phyloP scores from a whole-genome alignment of 2,113 vertebrate species.

The Lynx canadensis region DNA sequence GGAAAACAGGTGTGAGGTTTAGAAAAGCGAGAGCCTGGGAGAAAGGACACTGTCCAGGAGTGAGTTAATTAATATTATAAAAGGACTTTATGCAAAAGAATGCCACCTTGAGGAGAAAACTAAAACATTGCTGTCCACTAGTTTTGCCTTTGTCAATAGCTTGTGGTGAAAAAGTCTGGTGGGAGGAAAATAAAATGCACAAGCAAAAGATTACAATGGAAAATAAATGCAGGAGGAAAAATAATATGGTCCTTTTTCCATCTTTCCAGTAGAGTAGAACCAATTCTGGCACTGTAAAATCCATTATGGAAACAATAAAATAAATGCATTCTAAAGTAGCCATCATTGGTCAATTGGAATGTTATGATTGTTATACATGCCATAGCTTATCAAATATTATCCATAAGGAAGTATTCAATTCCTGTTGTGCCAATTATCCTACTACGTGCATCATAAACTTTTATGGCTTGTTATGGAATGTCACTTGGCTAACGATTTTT shows the following conservation, averaged over 20 bases:
- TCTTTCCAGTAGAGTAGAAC: slow-evolving; percentile 80
- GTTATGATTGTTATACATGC: slow-evolving; percentile 82
- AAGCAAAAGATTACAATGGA: slow-evolving; percentile 27
- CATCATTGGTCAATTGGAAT: slow-evolving; percentile 80
- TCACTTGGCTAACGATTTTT: slow-evolving; percentile 84
- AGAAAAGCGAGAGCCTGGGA: slow-evolving; percentile 86
- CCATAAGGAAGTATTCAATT: slow-evolving; percentile 88
- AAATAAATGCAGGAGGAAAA: slow-evolving; percentile 53
- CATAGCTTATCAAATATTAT: slow-evolving; percentile 87
- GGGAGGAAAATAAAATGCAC: slow-evolving; percentile 54
- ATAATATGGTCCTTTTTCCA: slow-evolving; percentile 59
- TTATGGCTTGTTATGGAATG: slow-evolving; percentile 88
- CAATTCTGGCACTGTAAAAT: slow-evolving; percentile 84
- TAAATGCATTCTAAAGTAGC: slow-evolving; percentile 85
- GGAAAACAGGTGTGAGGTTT: slow-evolving; percentile 90
- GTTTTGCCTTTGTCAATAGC: slow-evolving; percentile 80
- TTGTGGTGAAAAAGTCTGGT: slow-evolving; percentile 59
- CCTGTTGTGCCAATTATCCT: slow-evolving; percentile 86
- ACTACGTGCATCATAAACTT: slow-evolving; percentile 89
- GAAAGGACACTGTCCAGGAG: slow-evolving; percentile 83
- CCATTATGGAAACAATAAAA: slow-evolving; percentile 85
- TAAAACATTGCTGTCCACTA: slow-evolving; percentile 71
- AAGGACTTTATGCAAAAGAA: slow-evolving; percentile 82
- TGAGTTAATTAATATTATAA: slow-evolving; percentile 86
- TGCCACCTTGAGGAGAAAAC: slow-evolving; percentile 68